These are phyloP conservation scores for Mesocentrotus franciscanus DNA, from an alignment of 53 echinoderm and acorn worm species.

Conservation along the genomic window DNA sequence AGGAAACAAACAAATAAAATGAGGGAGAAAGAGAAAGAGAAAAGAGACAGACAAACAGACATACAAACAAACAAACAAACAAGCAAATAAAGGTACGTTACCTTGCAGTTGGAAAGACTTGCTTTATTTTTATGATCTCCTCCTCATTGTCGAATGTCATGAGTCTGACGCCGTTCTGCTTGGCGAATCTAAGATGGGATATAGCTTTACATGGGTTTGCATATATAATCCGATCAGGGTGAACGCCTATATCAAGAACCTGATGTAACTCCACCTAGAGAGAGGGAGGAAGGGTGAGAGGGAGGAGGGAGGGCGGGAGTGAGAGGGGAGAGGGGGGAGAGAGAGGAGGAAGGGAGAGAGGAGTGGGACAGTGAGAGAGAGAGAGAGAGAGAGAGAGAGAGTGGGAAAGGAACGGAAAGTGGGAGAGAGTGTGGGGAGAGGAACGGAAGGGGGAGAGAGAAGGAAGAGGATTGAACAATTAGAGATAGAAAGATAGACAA, in stretches of 20 bases:
- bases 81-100: background rate
- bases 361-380: background rate
- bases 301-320: background rate
- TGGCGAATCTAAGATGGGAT: conserved; percentile 65
- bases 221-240: conserved; percentile 63
- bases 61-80: no score
- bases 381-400: background rate
- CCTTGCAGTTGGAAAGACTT: conserved; percentile 52
- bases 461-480: background rate
- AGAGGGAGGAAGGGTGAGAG: background rate
- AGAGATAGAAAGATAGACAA: background rate
- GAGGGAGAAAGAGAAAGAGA: no score
- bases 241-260: conserved; percentile 32
- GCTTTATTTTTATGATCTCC: conserved; percentile 61
- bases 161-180: conserved; percentile 26
- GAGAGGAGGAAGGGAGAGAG: background rate
- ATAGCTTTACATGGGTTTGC: conserved; percentile 67
- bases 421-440: background rate
- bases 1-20: no score
- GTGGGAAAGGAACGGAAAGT: background rate
- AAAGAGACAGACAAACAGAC: no score
- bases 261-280: conserved; percentile 22
- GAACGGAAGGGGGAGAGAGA: background rate
- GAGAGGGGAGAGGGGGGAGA: background rate
- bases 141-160: conserved; percentile 64